Evolutionary conservation across 2,888 invertebrate genomes (phyloP).

Genomic region (Mellilla xanthometata): DNA sequence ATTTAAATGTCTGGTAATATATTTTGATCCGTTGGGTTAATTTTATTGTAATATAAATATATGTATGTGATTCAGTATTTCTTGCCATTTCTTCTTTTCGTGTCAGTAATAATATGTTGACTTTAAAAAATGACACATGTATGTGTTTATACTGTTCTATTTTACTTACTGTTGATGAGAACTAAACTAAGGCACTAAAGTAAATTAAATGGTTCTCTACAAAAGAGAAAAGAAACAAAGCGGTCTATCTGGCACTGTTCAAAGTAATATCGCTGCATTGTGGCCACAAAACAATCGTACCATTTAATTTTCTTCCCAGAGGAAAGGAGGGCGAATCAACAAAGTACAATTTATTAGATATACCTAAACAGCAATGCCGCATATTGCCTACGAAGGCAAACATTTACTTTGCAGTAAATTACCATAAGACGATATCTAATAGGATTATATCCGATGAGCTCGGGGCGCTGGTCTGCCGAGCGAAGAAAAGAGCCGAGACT

Average conservation of each 20-base stretch:
- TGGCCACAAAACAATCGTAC: slow-evolving; percentile 10
- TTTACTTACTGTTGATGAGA: too few relatives aligned
- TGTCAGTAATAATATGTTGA: too few relatives aligned
- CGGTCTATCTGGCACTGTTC: not conserved
- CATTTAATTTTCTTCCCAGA: slow-evolving; percentile 14
- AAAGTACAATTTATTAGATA: slow-evolving; percentile 5
- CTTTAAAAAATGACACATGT: too few relatives aligned
- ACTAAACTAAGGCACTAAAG: not conserved
- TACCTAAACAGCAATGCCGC: slow-evolving; percentile 11
- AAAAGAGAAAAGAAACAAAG: not conserved
- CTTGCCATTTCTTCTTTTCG: too few relatives aligned
- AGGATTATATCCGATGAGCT: slow-evolving; percentile 41
- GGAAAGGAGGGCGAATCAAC: slow-evolving; percentile 10
- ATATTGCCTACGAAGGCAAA: slow-evolving; percentile 20
- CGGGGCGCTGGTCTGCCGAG: slow-evolving; percentile 49
- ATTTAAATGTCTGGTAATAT: too few relatives aligned
- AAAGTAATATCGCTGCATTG: slow-evolving; percentile 11
- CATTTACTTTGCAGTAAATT: slow-evolving; percentile 18
- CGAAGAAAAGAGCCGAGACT: slow-evolving; percentile 66
- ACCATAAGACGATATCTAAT: slow-evolving; percentile 30
- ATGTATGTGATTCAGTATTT: too few relatives aligned
- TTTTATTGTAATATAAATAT: too few relatives aligned
- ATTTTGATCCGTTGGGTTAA: too few relatives aligned
- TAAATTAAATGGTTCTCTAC: not conserved
- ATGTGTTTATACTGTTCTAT: too few relatives aligned